These are phyloP conservation scores for Seriola dumerili DNA, from an alignment of 2,113 vertebrate species.

Conservation along the genomic window DNA sequence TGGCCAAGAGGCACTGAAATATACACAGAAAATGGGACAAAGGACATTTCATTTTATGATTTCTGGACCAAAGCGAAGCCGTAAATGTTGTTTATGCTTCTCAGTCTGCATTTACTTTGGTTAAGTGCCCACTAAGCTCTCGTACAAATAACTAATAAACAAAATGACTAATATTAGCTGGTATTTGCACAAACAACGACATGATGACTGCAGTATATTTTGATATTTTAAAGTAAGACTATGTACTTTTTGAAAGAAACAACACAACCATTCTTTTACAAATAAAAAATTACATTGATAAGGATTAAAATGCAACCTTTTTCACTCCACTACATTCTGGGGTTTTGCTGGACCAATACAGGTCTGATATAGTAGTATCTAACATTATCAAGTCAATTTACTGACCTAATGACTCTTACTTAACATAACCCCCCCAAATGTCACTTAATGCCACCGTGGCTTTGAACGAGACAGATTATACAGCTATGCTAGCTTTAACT, in stretches of 20 bases:
- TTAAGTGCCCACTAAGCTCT: background rate
- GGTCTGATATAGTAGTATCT: no score
- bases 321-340: no score
- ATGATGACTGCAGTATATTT: background rate
- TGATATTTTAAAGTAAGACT: background rate
- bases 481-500: no score
- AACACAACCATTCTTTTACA: background rate
- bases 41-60: background rate
- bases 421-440: no score
- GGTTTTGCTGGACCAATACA: no score
- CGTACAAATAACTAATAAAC: background rate
- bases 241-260: background rate
- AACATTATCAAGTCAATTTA: no score
- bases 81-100: background rate
- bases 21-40: background rate
- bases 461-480: no score
- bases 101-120: no score
- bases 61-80: background rate
- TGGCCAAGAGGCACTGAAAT: background rate
- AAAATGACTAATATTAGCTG: background rate
- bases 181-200: background rate
- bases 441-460: no score
- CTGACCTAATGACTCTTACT: no score
- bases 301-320: no score
- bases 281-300: background rate